Conservation (phyloP, 2,113 vertebrate genomes). For the Trematomus loennbergii region DNA sequence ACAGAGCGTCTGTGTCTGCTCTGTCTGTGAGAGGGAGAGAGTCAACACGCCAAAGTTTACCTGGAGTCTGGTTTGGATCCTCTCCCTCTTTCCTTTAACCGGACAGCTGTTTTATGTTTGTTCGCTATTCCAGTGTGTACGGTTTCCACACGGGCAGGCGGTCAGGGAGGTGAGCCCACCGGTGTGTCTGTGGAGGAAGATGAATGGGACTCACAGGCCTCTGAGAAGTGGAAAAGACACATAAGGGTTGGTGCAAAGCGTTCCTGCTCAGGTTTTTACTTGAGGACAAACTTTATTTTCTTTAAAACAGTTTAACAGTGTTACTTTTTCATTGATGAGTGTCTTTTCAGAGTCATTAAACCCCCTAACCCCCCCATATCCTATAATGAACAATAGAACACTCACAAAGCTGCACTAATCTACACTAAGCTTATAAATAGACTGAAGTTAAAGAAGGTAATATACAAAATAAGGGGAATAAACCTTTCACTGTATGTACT, state of each 20-base stretch:
- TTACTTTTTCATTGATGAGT: background rate
- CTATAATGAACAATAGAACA: background rate
- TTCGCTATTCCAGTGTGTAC: constrained; percentile 66
- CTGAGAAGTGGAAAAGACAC: constrained; percentile 55
- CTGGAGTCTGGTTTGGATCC: constrained; percentile 64
- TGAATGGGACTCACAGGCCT: constrained; percentile 58
- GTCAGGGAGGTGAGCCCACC: constrained; percentile 35
- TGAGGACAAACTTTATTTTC: background rate
- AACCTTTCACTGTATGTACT: too few species aligned
- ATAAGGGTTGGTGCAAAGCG: background rate
- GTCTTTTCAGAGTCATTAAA: too few species aligned
- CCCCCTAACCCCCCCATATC: too few species aligned
- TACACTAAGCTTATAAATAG: background rate
- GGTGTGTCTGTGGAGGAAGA: constrained; percentile 47
- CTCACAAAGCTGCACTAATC: background rate
- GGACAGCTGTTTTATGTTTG: constrained; percentile 72
- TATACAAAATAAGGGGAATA: background rate
- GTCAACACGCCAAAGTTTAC: constrained; percentile 73
- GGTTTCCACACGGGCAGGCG: constrained; percentile 54
- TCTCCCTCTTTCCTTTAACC: constrained; percentile 53
- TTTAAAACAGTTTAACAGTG: background rate
- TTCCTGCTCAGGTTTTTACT: background rate
- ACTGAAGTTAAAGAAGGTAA: background rate
- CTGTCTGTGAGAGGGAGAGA: constrained; percentile 51
- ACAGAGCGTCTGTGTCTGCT: constrained; percentile 65